phyloP scores from a whole-genome alignment of 2,797 vertebrate genomes.

The Astyanax mexicanus region DNA sequence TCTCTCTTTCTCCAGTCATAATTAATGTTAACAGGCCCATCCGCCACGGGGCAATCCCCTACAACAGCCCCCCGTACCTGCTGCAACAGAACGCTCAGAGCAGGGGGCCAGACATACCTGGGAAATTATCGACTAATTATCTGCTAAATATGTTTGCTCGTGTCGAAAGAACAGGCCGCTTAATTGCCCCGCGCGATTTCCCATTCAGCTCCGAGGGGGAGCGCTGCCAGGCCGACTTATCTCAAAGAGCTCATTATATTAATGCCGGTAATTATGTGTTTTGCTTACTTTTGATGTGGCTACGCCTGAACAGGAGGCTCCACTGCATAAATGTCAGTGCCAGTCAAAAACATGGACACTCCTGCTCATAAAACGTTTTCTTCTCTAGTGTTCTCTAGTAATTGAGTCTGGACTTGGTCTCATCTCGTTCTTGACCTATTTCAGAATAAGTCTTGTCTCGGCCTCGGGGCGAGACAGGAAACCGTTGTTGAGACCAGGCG shows the following conservation, averaged over 20 bases:
- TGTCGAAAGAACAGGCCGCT: constrained; percentile 82
- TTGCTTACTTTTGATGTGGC: constrained; percentile 83
- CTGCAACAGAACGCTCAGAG: constrained; percentile 75
- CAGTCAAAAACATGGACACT: neutral
- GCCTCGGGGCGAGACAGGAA: no score
- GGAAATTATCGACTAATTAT: constrained; percentile 90
- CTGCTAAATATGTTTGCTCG: constrained; percentile 89
- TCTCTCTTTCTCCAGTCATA: constrained; percentile 48
- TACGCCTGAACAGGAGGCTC: constrained; percentile 69
- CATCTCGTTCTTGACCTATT: no score
- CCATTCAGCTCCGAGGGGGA: constrained; percentile 65
- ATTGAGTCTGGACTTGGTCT: no score
- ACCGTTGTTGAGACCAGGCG: no score
- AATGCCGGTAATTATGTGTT: constrained; percentile 89
- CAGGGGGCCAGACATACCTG: constrained; percentile 85
- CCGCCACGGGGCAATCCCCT: constrained; percentile 71
- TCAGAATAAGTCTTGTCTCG: no score
- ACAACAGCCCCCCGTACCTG: constrained; percentile 76
- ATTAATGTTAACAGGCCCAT: constrained; percentile 59
- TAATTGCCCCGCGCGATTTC: constrained; percentile 82
- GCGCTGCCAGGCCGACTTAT: constrained; percentile 82
- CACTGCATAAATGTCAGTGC: constrained; percentile 73
- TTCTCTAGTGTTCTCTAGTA: neutral
- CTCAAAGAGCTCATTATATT: constrained; percentile 86
- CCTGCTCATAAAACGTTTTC: neutral